Evolutionary conservation across 2,888 invertebrate species (phyloP).

Genomic region (Drosophila colorata): DNA sequence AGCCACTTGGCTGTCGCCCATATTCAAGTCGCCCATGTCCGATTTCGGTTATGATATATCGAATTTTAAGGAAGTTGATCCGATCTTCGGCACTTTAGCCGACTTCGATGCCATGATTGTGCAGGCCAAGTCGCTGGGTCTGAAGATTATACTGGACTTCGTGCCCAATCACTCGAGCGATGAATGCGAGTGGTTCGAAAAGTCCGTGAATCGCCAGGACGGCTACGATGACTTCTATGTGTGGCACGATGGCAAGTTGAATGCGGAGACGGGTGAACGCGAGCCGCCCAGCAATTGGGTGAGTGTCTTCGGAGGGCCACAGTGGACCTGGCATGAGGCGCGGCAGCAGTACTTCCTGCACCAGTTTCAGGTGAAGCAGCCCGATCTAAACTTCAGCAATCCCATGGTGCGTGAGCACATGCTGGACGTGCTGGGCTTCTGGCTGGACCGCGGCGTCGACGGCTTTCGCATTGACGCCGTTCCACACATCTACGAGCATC

Average conservation of each 20-base stretch:
- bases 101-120: slow-evolving; percentile 89
- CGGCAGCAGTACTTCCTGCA: slow-evolving; percentile 90
- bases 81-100: slow-evolving; percentile 87
- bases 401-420: slow-evolving; percentile 89
- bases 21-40: slow-evolving; percentile 90
- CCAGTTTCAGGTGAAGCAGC: slow-evolving; percentile 88
- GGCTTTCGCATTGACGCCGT: slow-evolving; percentile 91
- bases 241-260: slow-evolving; percentile 88
- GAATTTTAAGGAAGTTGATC: slow-evolving; percentile 89
- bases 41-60: slow-evolving; percentile 93
- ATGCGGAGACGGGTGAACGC: slow-evolving; percentile 52
- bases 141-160: slow-evolving; percentile 87
- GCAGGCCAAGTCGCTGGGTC: slow-evolving; percentile 86
- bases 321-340: slow-evolving; percentile 89
- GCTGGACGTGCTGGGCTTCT: slow-evolving; percentile 88
- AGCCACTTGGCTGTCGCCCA: slow-evolving; percentile 90
- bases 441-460: slow-evolving; percentile 91
- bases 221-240: slow-evolving; percentile 91
- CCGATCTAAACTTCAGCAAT: slow-evolving; percentile 92
- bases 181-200: slow-evolving; percentile 93
- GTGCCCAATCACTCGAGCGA: slow-evolving; percentile 92
- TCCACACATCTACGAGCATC: slow-evolving; percentile 87
- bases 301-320: slow-evolving; percentile 87
- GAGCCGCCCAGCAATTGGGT: slow-evolving; percentile 81
- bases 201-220: slow-evolving; percentile 88